Evolutionary conservation across 2,888 invertebrate genomes (phyloP).

Genomic region (Cephus pulcher): DNA sequence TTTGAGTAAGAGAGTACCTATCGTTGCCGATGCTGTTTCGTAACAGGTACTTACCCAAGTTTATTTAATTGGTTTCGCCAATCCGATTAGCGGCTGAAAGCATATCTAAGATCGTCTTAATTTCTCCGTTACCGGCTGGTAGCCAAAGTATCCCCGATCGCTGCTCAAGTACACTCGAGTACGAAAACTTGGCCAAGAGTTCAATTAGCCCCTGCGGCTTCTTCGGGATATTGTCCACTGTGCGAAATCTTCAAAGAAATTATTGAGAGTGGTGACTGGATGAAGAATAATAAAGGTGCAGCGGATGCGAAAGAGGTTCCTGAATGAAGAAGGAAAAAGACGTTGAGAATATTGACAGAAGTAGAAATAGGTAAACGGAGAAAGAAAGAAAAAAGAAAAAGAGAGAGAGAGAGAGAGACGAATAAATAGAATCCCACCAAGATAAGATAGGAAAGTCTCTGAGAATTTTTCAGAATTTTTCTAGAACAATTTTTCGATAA

Average conservation of each 20-base stretch:
- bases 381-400: background rate
- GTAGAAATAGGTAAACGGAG: background rate
- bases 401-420: background rate
- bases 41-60: slow-evolving; percentile 15
- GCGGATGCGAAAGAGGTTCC: background rate
- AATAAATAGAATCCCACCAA: background rate
- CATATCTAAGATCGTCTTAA: slow-evolving; percentile 3
- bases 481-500: background rate
- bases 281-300: background rate
- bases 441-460: background rate
- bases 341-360: background rate
- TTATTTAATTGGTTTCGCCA: slow-evolving; percentile 18
- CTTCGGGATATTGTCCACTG: background rate
- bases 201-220: background rate
- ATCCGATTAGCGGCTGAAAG: slow-evolving; percentile 16
- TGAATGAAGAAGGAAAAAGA: background rate
- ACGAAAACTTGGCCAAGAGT: background rate
- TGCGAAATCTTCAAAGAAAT: background rate
- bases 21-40: slow-evolving; percentile 8
- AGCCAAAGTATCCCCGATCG: background rate
- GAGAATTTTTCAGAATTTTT: background rate
- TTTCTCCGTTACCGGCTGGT: background rate
- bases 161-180: background rate
- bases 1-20: background rate
- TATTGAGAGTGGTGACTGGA: background rate